Base-by-base conservation (phyloP, 2,797 vertebrate genomes). In the Peromyscus attwateri region DNA sequence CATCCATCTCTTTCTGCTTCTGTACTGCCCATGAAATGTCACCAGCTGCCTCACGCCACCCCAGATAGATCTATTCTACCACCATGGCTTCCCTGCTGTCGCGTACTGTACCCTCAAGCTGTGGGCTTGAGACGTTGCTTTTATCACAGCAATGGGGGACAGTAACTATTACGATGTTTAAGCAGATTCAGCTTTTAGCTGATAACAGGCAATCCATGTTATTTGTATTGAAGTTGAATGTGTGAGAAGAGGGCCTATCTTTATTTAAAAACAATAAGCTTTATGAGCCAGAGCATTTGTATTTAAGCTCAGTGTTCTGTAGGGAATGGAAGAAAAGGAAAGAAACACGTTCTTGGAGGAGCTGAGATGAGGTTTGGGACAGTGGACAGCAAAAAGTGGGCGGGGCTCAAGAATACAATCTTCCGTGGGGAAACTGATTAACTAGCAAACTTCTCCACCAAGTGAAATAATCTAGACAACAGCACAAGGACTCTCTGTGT, bases 191-290 rank as follows among this genome's bases (percentile, higher is more conserved):
- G 82, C 60, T 71, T 79, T 29, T 52, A 23, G n/a, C 40, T 43
- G 17, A 37, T 40, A 92, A 49, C 2, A 88, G 52, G 92, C 95
- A 62, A 90, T 27, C 12, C 89, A 43, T 76, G 25, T 68, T 68
- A 92, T 84, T 97, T 93, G 64, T 62, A 73, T 90, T 31, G 60
- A 85, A 25, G 29, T 82, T 79, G 43, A 66, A 95, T 52, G 9
- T 43, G 6, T 13, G 66, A 31, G 43, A 14, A 83, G 91, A 94
- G 37, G 49, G 66, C 85, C 31, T 34, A 64, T 62, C 19, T 88
- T 92, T 80, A 93, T 79, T 94, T 91, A 3, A 89, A 92, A 91
- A 87, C 83, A 91, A 87, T 82, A 95, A 89, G 31, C 31, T 40
- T 84, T 64, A 43, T 46, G 68, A 96, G 82, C 49, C 46, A 77